A percentile compares a stretch with the other conserved stretches of the same genome.
These are phyloP conservation scores for Hydractinia symbiolongicarpus DNA, from an alignment of 30 jellyfish, hydroid and myxozoan species.

Conservation along the genomic window DNA sequence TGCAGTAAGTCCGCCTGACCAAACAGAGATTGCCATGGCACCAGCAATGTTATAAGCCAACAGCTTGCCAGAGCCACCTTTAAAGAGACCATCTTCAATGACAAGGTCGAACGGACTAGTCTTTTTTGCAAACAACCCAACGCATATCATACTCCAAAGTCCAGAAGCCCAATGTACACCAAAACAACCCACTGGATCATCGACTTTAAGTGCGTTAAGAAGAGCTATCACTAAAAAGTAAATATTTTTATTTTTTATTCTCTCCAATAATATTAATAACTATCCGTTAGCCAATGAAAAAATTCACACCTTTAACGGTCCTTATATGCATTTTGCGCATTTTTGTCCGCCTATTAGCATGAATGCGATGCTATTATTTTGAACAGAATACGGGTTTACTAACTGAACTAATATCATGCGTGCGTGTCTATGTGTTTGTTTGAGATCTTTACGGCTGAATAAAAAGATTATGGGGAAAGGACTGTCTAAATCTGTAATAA, in stretches of 20 bases:
- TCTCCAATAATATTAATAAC: no score
- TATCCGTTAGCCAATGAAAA: no score
- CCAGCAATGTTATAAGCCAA: conserved; percentile 29
- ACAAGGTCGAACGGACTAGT: neutral
- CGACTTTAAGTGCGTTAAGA: conserved; percentile 5
- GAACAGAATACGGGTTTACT: no score
- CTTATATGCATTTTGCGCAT: no score
- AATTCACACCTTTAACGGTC: no score
- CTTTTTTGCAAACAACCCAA: conserved; percentile 27
- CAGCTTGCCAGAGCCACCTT: conserved; percentile 36
- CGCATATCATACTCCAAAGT: conserved; percentile 29
- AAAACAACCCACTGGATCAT: conserved; percentile 36
- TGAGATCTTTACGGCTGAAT: no score
- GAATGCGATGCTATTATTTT: no score
- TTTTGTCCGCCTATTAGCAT: no score
- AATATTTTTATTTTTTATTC: neutral
- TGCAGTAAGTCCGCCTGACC: conserved; percentile 24
- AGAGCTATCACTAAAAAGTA: neutral
- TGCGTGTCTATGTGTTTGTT: no score
- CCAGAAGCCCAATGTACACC: conserved; percentile 34
- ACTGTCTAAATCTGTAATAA: no score
- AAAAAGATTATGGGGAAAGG: no score
- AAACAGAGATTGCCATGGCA: conserved; percentile 12
- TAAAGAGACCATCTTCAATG: conserved; percentile 14
- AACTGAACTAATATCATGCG: no score